A percentile compares a stretch with the other conserved stretches of the same genome.
Conservation (phyloP, 1,140 invertebrate genomes). For the Heterodera schachtii region DNA sequence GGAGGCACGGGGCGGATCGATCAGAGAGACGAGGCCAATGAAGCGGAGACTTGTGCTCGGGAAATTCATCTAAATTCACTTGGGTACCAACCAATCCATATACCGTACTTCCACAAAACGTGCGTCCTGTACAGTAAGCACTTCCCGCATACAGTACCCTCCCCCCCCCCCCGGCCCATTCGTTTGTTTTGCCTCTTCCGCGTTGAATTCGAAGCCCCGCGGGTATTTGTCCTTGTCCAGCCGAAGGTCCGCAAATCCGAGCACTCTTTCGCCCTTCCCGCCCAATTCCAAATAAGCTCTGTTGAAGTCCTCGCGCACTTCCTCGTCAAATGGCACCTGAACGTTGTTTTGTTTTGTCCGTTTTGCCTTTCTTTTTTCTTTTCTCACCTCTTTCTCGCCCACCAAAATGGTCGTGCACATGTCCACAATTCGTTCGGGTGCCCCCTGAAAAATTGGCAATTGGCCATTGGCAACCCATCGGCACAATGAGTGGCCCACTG, state of each 20-base stretch:
- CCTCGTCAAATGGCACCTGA: slow-evolving; percentile 75
- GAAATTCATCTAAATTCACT: slow-evolving; percentile 75
- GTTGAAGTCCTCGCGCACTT: slow-evolving; percentile 96
- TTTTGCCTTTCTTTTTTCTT: background rate
- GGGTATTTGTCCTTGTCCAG: slow-evolving; percentile 87
- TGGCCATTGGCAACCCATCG: background rate
- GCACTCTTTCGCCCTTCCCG: slow-evolving; percentile 92
- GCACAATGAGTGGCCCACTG: background rate
- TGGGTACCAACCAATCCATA: too few species aligned
- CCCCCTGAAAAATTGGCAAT: slow-evolving; percentile 85
- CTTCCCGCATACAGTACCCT: too few species aligned
- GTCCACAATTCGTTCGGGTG: slow-evolving; percentile 95
- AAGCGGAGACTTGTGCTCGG: slow-evolving; percentile 88
- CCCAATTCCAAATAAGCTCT: slow-evolving; percentile 96
- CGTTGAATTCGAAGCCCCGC: slow-evolving; percentile 85
- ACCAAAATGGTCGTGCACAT: slow-evolving; percentile 92
- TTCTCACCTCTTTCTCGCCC: slow-evolving; percentile 74
- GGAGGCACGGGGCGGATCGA: slow-evolving; percentile 92
- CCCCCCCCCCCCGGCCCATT: background rate
- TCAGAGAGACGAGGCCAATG: slow-evolving; percentile 98
- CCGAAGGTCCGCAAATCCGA: slow-evolving; percentile 85
- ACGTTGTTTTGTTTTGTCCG: background rate
- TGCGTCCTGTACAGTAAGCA: too few species aligned
- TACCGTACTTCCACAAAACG: too few species aligned
- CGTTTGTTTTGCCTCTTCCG: slow-evolving; percentile 72